Conservation (phyloP, 2,888 invertebrate species). For the Myathropa florea region DNA sequence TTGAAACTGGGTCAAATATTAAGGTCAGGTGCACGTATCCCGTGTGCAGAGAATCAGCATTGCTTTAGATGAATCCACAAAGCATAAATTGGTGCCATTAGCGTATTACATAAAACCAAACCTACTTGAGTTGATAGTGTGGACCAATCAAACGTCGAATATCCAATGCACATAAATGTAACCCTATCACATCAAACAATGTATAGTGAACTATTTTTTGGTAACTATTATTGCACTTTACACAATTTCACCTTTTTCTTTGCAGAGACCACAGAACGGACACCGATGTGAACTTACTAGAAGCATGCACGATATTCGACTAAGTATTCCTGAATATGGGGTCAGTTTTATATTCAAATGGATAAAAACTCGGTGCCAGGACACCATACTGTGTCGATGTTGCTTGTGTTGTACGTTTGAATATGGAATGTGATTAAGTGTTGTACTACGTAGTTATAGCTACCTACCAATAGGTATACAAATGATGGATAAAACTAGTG, state of each 20-base stretch:
- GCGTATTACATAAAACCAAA: not conserved
- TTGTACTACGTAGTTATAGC: constrained; percentile 23
- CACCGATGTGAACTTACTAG: constrained; percentile 29
- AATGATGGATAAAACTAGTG: constrained; percentile 1
- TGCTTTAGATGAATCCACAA: not conserved
- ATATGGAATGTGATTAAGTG: constrained; percentile 58
- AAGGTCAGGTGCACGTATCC: constrained; percentile 53
- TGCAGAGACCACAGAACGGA: not conserved
- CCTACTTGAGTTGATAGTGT: not conserved
- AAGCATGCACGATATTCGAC: constrained; percentile 56
- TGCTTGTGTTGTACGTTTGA: constrained; percentile 29
- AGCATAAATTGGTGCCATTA: not conserved
- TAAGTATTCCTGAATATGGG: constrained; percentile 49
- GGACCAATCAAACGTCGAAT: not conserved
- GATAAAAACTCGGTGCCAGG: constrained; percentile 66
- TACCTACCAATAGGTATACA: constrained; percentile 34
- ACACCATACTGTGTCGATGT: constrained; percentile 53
- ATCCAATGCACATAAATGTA: not conserved
- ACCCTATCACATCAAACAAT: not conserved
- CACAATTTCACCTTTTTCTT: constrained; percentile 5
- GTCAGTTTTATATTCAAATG: constrained; percentile 68
- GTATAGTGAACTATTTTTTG: not conserved
- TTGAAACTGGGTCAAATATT: constrained; percentile 49
- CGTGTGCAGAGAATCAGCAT: constrained; percentile 3
- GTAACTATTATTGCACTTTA: not conserved